Evolutionary conservation across 2,113 vertebrate genomes (phyloP).

Genomic region (Seriola quinqueradiata): DNA sequence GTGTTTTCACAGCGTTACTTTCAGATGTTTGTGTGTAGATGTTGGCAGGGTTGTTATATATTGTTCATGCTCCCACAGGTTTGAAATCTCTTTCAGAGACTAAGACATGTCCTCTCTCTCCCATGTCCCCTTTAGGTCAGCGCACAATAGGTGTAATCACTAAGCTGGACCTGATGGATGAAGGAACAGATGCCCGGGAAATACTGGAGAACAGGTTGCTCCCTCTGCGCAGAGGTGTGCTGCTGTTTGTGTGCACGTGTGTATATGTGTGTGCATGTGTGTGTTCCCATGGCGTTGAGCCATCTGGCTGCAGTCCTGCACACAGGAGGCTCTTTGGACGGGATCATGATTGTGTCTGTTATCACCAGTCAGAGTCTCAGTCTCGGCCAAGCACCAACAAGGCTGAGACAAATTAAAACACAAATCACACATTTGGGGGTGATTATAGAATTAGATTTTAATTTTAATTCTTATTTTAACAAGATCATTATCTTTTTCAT

Average conservation of each 20-base stretch:
- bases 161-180: conserved; percentile 95
- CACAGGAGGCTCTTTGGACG: conserved; percentile 1
- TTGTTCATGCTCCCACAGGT: not conserved
- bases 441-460: too few relatives aligned
- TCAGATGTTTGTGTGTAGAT: too few relatives aligned
- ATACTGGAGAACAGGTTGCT: conserved; percentile 94
- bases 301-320: not conserved
- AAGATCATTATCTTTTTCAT: too few relatives aligned
- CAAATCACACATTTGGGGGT: too few relatives aligned
- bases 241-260: conserved; percentile 9
- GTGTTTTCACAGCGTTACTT: too few relatives aligned
- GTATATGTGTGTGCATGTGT: not conserved
- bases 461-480: too few relatives aligned
- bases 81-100: not conserved
- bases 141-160: conserved; percentile 96
- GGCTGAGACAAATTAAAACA: not conserved
- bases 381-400: not conserved
- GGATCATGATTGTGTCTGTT: conserved; percentile 8
- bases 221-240: conserved; percentile 91
- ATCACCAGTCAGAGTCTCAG: not conserved
- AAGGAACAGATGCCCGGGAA: conserved; percentile 92
- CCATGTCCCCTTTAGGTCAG: conserved; percentile 81
- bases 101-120: not conserved
- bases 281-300: not conserved
- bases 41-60: not conserved